Conservation (phyloP, 2,888 invertebrate species). For the Coecobrya sp. region DNA sequence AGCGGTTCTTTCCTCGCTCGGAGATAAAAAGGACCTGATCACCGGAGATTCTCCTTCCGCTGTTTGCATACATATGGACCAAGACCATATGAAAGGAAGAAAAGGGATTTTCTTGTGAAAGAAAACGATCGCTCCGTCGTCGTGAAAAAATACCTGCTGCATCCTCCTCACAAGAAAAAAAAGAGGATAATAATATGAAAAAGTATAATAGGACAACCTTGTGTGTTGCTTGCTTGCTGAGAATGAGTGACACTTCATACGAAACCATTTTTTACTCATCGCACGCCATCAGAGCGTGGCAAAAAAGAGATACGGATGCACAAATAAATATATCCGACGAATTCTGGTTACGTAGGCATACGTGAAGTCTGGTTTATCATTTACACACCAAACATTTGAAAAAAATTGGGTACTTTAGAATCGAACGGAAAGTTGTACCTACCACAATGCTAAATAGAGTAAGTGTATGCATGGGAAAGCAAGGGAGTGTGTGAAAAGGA, state of each 20-base stretch:
- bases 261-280: constrained; percentile 1
- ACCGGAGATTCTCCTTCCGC: too few relatives aligned
- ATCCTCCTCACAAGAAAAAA: not conserved
- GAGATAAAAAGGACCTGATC: too few relatives aligned
- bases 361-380: too few relatives aligned
- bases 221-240: not conserved
- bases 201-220: not conserved
- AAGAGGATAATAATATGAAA: not conserved
- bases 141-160: constrained; percentile 2
- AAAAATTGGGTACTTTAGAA: not conserved
- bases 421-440: too few relatives aligned
- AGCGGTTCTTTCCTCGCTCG: too few relatives aligned
- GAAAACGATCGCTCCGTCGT: not conserved
- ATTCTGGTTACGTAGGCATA: too few relatives aligned
- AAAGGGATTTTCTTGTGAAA: not conserved
- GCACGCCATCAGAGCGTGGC: not conserved
- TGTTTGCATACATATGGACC: too few relatives aligned
- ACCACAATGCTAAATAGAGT: not conserved
- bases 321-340: constrained; percentile 14
- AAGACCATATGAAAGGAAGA: not conserved
- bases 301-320: not conserved
- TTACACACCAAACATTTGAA: too few relatives aligned
- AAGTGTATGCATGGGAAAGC: not conserved
- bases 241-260: constrained; percentile 33
- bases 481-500: constrained; percentile 1